Evolutionary conservation across 2,888 invertebrate species (phyloP), one percentile per base, ranked within the genome.

Genomic region (Trypoxylon attenuatum): DNA sequence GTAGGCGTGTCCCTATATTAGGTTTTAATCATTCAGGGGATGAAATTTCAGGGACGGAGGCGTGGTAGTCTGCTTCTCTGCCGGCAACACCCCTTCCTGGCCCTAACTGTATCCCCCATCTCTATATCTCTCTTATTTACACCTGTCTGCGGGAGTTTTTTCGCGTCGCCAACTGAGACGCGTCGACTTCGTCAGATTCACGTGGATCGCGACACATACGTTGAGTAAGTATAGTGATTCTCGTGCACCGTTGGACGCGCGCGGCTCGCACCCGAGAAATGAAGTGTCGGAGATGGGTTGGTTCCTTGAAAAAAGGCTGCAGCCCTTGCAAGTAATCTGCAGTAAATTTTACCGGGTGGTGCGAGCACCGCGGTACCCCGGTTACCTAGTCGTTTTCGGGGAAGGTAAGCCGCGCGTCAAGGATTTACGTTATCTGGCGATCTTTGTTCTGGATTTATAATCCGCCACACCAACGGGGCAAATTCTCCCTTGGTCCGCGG

Each of bases 1-100:
- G 79, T 84, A 82, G 86, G 86, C 86, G 86, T 87, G 85, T 84
- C 85, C 74, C 78, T 82, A 82, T 85, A 87, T 87, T 87, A 86
- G 83, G 84, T 86, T 87, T 87, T 86, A 87, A 87, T 87, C 86
- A 85, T 86, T 87, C 84, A 84, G 73, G 76, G 75, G 74, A 84
- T 84, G 85, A 86, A 85, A 83, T 86, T 86, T 85, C 82, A 78
- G 85, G 82, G 77, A 80, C 79, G 82, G 69, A 71, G 86, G 87
- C 87, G 86, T 86, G 86, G 85, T 85, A 84, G 85, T 85, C 85
- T 85, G 85, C 81, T 78, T 68, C 81, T 80, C 84, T 84, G 68
- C 83, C 85, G 87, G 86, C 76, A 68, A 80, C 85, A 85, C 84
- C 85, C 82, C 80, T 84, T 86, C 83, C 85, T 83, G 83, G 71